Evolutionary conservation across 2,888 invertebrate species (phyloP), one percentile per base, ranked within the genome.

Genomic region (Mythimna pallens): DNA sequence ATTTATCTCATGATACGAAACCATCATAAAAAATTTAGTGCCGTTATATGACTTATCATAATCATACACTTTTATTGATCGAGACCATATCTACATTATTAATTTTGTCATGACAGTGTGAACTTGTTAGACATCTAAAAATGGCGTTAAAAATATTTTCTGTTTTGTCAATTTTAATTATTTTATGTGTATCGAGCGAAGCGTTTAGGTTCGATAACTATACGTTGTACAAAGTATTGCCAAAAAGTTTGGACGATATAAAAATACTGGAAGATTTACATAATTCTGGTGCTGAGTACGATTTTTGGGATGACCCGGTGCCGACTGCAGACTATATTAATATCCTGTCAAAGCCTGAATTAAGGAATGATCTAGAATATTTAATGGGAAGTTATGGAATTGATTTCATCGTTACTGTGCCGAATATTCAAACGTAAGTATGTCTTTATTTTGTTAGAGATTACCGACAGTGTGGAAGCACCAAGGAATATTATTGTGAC

Each of bases 151-250:
- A 83, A 83, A 69, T 86, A 77, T 61, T 85, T 47, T 25, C 62
- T 9, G 17, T 86, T 54, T 36, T 86, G 25, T 36, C 81, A 50
- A 52, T 88, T 65, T 25, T 86, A 2, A 34, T 82, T 55, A 72
- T 75, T 58, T 75, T 75, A 54, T 25, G 40, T 73, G 87, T 73
- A 7, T 68, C 78, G 4, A 70, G 88, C 83, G 93, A 91, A 80
- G 91, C 91, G 52, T 88, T 93, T 73, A 85, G 93, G 30, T 95
- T 90, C 67, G 94, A 95, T 65, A 94, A 95, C 75, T 93, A 94
- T 80, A 89, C 92, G 25, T 94, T 98, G 10, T 97, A 97, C 83
- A 96, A 97, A 88, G 90, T 97, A 8, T 88, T 92, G 0, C 97
- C 97, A 0, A 89, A 92, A 75, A 96, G 92, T 81, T 82, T 87